phyloP scores from a whole-genome alignment of 1,140 invertebrate genomes.

The Zaprionus camerounensis region DNA sequence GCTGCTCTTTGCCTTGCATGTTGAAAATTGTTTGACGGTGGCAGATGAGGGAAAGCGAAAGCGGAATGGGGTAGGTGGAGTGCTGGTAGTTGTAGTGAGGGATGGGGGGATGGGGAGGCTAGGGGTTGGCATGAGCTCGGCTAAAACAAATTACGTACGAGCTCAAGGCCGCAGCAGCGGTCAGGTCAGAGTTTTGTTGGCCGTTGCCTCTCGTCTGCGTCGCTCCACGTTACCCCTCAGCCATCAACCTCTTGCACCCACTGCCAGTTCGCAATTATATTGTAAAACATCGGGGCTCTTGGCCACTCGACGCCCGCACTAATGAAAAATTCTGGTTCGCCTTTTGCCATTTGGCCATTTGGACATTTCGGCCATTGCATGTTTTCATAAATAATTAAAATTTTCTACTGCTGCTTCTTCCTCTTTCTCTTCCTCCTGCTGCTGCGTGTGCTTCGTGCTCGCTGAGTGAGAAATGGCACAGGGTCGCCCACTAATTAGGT shows the following conservation, averaged over 20 bases:
- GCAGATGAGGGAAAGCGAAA: background rate
- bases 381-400: slow-evolving; percentile 82
- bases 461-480: slow-evolving; percentile 56
- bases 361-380: slow-evolving; percentile 49
- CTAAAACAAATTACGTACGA: slow-evolving; percentile 76
- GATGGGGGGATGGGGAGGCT: background rate
- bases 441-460: slow-evolving; percentile 27
- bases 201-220: slow-evolving; percentile 22
- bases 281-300: slow-evolving; percentile 59
- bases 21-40: slow-evolving; percentile 54
- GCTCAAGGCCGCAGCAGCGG: slow-evolving; percentile 74
- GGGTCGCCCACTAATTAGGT: slow-evolving; percentile 72
- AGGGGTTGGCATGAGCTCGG: slow-evolving; percentile 39
- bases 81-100: background rate
- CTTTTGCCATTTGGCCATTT: slow-evolving; percentile 33
- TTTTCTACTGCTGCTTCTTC: slow-evolving; percentile 29
- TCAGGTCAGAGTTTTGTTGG: slow-evolving; percentile 65
- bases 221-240: background rate
- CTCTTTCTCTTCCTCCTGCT: slow-evolving; percentile 9
- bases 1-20: slow-evolving; percentile 69
- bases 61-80: slow-evolving; percentile 10
- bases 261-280: slow-evolving; percentile 68
- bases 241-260: background rate
- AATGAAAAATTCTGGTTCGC: slow-evolving; percentile 69
- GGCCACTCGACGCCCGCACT: slow-evolving; percentile 53